Evolutionary conservation across 2,888 invertebrate genomes (phyloP).

Genomic region (Spialia ferax): DNA sequence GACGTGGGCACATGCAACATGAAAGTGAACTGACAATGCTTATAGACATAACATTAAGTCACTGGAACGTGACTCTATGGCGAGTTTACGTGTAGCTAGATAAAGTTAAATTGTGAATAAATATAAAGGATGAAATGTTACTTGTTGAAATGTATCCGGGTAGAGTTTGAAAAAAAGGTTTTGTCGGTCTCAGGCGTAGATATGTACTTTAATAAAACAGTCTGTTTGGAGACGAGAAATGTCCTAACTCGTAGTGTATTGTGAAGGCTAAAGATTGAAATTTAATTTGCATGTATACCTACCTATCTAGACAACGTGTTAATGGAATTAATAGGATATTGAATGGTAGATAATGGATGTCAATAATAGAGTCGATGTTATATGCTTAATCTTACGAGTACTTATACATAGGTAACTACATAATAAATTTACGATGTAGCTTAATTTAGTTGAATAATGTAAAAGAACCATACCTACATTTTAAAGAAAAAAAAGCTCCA

Average conservation of each 20-base stretch:
- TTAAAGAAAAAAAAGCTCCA: slow-evolving; percentile 22
- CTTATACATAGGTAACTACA: slow-evolving; percentile 8
- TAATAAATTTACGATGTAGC: slow-evolving; percentile 2
- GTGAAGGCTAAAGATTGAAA: slow-evolving; percentile 62
- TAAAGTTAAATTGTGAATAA: slow-evolving; percentile 78
- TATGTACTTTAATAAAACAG: slow-evolving; percentile 50
- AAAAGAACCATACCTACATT: slow-evolving; percentile 1
- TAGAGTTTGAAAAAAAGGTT: slow-evolving; percentile 70
- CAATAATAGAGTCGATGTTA: slow-evolving; percentile 1
- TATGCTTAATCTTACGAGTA: slow-evolving; percentile 17
- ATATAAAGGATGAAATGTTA: slow-evolving; percentile 73
- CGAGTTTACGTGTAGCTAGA: slow-evolving; percentile 70
- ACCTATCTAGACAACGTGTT: neutral
- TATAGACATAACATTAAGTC: slow-evolving; percentile 55
- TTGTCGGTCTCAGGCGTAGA: slow-evolving; percentile 59
- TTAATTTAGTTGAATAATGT: neutral
- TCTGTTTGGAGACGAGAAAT: slow-evolving; percentile 18
- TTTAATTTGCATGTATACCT: slow-evolving; percentile 53
- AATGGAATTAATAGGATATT: slow-evolving; percentile 21
- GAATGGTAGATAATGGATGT: slow-evolving; percentile 21
- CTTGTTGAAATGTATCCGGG: slow-evolving; percentile 74
- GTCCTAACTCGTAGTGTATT: slow-evolving; percentile 39
- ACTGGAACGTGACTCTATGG: slow-evolving; percentile 55
- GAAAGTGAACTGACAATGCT: slow-evolving; percentile 61
- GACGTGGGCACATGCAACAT: slow-evolving; percentile 50